Percentiles rank a stretch among this genome's conserved stretches.
These are phyloP conservation scores for Xenopus petersii DNA, from an alignment of 2,797 vertebrate genomes.

Conservation along the genomic window DNA sequence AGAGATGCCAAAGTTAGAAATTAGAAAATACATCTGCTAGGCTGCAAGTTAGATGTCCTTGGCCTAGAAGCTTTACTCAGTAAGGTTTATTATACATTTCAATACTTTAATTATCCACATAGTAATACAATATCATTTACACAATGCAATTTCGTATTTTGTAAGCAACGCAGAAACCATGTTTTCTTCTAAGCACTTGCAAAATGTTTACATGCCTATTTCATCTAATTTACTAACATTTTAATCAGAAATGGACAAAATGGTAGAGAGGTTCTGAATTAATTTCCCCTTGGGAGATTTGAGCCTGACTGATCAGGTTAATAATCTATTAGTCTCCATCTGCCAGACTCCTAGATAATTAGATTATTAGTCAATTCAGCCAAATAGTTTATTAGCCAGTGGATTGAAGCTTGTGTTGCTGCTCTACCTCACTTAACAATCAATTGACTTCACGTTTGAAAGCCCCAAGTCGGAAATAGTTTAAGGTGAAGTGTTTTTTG, in stretches of 20 bases:
- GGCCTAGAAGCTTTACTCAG: too few relatives aligned
- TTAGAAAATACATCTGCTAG: too few relatives aligned
- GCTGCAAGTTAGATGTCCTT: too few relatives aligned
- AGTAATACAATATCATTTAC: too few relatives aligned
- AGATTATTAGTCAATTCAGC: conserved; percentile 41
- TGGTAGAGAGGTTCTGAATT: conserved; percentile 25
- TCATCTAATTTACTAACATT: not conserved
- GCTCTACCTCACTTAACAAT: conserved; percentile 23
- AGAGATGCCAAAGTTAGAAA: too few relatives aligned
- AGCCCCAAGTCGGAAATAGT: not conserved
- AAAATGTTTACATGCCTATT: not conserved
- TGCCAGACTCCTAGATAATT: conserved; percentile 39
- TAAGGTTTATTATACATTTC: too few relatives aligned
- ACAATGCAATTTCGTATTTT: too few relatives aligned
- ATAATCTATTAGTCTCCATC: conserved; percentile 43
- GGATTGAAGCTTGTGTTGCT: conserved; percentile 24
- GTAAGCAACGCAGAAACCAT: too few relatives aligned
- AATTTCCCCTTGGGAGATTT: conserved; percentile 37
- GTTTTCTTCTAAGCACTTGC: too few relatives aligned
- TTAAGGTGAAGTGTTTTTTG: conserved; percentile 1
- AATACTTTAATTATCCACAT: too few relatives aligned
- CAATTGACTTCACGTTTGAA: conserved; percentile 17
- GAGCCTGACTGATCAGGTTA: conserved; percentile 50
- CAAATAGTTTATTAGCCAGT: conserved; percentile 30
- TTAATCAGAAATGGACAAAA: conserved; percentile 26